A percentile compares a stretch with the other conserved stretches of the same genome.
These are phyloP conservation scores for Rhabdomys dilectus DNA, from an alignment of 2,113 vertebrate genomes.

Conservation along the genomic window DNA sequence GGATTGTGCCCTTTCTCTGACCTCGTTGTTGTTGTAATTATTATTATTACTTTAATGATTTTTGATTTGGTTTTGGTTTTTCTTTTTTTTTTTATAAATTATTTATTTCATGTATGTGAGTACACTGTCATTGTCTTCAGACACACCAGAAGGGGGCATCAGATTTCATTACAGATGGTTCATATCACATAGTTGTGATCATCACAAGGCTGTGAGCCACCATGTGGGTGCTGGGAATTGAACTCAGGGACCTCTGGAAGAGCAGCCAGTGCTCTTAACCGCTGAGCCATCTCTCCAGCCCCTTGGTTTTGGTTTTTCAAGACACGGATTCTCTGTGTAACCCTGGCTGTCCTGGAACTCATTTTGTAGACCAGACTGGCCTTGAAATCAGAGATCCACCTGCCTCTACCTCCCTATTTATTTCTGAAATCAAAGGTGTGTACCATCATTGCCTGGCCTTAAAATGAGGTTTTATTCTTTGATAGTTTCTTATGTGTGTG, in stretches of 20 bases:
- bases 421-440: neutral
- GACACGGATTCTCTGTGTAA: neutral
- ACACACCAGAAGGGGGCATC: too few species aligned
- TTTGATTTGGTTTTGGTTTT: neutral
- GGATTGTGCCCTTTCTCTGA: neutral
- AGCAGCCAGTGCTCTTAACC: too few species aligned
- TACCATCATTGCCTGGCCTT: neutral
- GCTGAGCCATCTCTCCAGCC: too few species aligned
- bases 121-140: too few species aligned
- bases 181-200: too few species aligned
- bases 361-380: neutral
- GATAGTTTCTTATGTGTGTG: neutral
- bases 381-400: neutral
- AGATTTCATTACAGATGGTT: too few species aligned
- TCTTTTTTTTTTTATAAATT: neutral
- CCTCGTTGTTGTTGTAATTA: neutral
- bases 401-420: neutral
- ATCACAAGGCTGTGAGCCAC: too few species aligned
- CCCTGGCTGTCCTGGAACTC: neutral
- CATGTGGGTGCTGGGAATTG: too few species aligned
- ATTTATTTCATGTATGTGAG: too few species aligned
- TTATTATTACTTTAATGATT: neutral
- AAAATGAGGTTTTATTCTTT: neutral
- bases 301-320: neutral
- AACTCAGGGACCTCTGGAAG: too few species aligned